phyloP scores from a whole-genome alignment of 2,888 invertebrate species.

The Coleophora deauratella region DNA sequence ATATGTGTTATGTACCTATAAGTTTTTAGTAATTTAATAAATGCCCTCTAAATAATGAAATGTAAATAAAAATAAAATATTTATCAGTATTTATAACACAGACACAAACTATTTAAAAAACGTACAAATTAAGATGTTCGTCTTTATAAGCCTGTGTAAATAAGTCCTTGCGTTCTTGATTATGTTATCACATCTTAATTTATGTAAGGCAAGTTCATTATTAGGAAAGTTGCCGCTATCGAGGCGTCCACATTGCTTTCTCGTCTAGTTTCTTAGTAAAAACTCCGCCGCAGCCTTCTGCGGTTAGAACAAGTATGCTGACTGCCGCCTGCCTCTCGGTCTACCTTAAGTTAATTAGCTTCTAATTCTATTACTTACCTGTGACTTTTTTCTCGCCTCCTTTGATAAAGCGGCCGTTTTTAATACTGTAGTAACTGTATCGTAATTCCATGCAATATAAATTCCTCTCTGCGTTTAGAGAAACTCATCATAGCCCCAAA shows the following conservation, averaged over 20 bases:
- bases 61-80: too few relatives aligned
- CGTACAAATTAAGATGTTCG: too few relatives aligned
- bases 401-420: conserved; percentile 6
- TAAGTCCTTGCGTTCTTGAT: neutral
- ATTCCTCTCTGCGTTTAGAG: too few relatives aligned
- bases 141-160: neutral
- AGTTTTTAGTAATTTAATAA: too few relatives aligned
- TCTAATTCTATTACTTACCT: conserved; percentile 10
- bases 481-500: neutral
- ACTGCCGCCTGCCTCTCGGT: conserved; percentile 1
- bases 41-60: too few relatives aligned
- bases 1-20: too few relatives aligned
- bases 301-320: conserved; percentile 2
- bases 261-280: conserved; percentile 8
- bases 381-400: conserved; percentile 6
- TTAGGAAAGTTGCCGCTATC: too few relatives aligned
- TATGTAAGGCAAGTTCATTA: neutral
- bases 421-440: neutral
- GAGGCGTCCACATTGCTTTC: conserved; percentile 2
- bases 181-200: neutral
- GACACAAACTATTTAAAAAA: too few relatives aligned
- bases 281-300: conserved; percentile 4
- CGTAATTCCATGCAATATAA: too few relatives aligned
- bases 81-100: too few relatives aligned
- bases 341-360: conserved; percentile 6